Percentiles rank a stretch among this genome's conserved stretches.
Conservation (phyloP, 2,797 vertebrate genomes). For the Bradypodion pumilum region DNA sequence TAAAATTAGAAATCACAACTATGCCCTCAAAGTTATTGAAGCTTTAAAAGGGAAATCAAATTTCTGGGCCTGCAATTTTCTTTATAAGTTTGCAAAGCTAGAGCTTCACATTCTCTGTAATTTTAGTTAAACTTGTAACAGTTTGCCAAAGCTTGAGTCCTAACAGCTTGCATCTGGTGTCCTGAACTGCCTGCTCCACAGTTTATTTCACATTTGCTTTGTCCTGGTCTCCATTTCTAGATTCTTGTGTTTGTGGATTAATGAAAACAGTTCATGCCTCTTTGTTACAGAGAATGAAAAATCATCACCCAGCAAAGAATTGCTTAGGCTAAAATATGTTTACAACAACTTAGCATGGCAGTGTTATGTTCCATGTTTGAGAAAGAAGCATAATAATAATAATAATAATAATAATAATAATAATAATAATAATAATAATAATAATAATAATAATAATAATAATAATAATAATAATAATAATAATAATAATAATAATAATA, state of each 20-base stretch:
- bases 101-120: slow-evolving; percentile 26
- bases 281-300: background rate
- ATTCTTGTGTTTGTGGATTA: background rate
- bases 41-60: slow-evolving; percentile 27
- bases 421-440: background rate
- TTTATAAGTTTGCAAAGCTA: slow-evolving; percentile 41
- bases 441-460: background rate
- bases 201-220: slow-evolving; percentile 30
- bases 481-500: background rate
- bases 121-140: slow-evolving; percentile 33
- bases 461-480: background rate
- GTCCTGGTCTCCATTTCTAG: slow-evolving; percentile 3
- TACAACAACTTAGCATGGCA: background rate
- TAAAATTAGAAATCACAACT: slow-evolving; percentile 37
- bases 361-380: background rate
- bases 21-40: slow-evolving; percentile 6
- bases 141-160: slow-evolving; percentile 34
- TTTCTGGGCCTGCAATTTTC: slow-evolving; percentile 31
- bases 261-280: background rate
- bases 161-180: slow-evolving; percentile 15
- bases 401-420: background rate
- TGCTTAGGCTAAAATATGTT: background rate
- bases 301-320: slow-evolving; percentile 16
- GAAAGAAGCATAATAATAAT: background rate
- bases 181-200: slow-evolving; percentile 28